phyloP scores from a whole-genome alignment of 2,888 invertebrate species.

The Antheraea yamamai region DNA sequence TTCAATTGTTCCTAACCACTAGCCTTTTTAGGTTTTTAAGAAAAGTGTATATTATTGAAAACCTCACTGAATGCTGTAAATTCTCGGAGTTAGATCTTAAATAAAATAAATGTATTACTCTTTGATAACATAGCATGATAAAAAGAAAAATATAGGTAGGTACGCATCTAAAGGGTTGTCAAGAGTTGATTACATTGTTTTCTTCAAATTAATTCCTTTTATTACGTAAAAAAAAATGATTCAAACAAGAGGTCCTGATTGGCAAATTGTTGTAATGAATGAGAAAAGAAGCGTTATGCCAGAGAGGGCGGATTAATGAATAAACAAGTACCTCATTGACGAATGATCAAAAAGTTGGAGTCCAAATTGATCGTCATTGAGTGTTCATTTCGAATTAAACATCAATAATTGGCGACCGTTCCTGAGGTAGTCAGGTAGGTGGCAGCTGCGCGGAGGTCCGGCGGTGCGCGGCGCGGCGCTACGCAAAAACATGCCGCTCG shows the following conservation, averaged over 20 bases:
- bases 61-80: background rate
- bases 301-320: background rate
- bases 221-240: background rate
- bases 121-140: background rate
- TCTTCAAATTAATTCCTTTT: background rate
- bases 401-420: conserved; percentile 17
- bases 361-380: conserved; percentile 16
- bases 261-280: conserved; percentile 1
- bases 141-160: no score
- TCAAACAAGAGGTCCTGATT: background rate
- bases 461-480: conserved; percentile 30
- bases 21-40: no score
- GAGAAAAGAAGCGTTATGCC: background rate
- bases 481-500: conserved; percentile 42
- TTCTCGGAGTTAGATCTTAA: no score
- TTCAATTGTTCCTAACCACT: no score
- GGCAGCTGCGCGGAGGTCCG: conserved; percentile 35
- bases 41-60: background rate
- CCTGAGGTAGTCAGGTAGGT: conserved; percentile 31
- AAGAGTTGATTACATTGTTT: background rate
- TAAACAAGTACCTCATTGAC: conserved; percentile 11
- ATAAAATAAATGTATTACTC: background rate
- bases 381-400: conserved; percentile 20
- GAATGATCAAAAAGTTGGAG: conserved; percentile 1
- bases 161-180: background rate